A percentile compares a stretch with the other conserved stretches of the same genome.
Evolutionary conservation across 1,140 invertebrate genomes (phyloP).

Genomic region (Procambarus clarkii): DNA sequence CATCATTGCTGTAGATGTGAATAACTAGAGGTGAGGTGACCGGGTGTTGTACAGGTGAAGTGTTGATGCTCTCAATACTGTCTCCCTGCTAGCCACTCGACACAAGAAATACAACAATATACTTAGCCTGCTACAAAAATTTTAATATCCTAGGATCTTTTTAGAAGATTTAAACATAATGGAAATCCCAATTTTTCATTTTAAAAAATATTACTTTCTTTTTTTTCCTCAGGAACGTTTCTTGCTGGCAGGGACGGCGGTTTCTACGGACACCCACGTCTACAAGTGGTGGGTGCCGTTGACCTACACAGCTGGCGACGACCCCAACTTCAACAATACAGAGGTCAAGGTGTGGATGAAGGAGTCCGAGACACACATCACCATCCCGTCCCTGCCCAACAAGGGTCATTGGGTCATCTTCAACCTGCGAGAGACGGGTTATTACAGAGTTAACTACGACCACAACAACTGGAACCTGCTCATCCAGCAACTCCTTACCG

Average conservation of each 20-base stretch:
- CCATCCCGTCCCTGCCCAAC: conserved; percentile 41
- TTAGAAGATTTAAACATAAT: too few relatives aligned
- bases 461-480: conserved; percentile 80
- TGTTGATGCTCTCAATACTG: too few relatives aligned
- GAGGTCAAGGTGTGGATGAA: conserved; percentile 82
- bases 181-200: too few relatives aligned
- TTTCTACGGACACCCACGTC: conserved; percentile 76
- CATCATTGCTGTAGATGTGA: too few relatives aligned
- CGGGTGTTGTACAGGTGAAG: too few relatives aligned
- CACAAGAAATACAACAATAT: too few relatives aligned
- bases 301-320: conserved; percentile 83
- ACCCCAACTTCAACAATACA: conserved; percentile 82
- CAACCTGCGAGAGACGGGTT: conserved; percentile 76
- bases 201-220: too few relatives aligned
- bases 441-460: conserved; percentile 86
- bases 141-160: too few relatives aligned
- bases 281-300: conserved; percentile 76
- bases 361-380: conserved; percentile 3
- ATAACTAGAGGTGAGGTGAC: too few relatives aligned
- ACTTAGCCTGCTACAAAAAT: too few relatives aligned
- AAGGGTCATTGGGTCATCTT: conserved; percentile 59
- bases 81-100: too few relatives aligned
- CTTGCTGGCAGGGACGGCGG: background rate
- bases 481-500: conserved; percentile 78
- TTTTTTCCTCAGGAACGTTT: conserved; percentile 34